These are phyloP conservation scores for Daubentonia madagascariensis DNA, from an alignment of 2,113 vertebrate species.

Conservation along the genomic window DNA sequence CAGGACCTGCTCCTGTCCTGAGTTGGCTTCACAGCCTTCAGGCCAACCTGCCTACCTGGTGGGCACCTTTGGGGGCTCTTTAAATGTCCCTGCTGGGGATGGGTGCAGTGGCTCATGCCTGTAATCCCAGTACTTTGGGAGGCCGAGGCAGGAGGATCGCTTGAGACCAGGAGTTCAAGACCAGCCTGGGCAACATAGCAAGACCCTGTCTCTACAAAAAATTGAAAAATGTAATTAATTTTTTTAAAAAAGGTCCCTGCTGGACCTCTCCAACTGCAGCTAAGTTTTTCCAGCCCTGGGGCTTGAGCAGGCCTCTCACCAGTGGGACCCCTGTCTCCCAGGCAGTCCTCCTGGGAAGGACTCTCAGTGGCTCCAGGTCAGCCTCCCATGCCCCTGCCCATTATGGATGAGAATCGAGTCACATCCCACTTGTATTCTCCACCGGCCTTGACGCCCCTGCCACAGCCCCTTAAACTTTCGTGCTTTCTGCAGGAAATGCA, in stretches of 20 bases:
- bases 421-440: neutral
- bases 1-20: neutral
- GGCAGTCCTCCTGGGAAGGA: neutral
- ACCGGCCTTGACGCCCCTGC: neutral
- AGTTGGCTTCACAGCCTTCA: neutral
- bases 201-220: too few species aligned
- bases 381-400: neutral
- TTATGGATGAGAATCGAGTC: neutral
- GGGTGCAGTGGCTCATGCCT: too few species aligned
- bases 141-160: too few species aligned
- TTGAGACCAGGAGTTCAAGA: too few species aligned
- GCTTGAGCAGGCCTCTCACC: neutral
- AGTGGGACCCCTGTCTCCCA: neutral
- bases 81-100: neutral
- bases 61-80: neutral
- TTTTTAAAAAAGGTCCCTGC: neutral
- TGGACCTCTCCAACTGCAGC: neutral
- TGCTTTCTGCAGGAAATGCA: neutral
- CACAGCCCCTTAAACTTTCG: neutral
- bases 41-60: neutral
- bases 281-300: neutral
- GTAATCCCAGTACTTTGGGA: too few species aligned
- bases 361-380: neutral
- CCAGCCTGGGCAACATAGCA: too few species aligned
- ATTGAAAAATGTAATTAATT: too few species aligned